These are phyloP conservation scores for Rousettus leschenaultii DNA, from an alignment of 2,113 vertebrate species.

Conservation along the genomic window DNA sequence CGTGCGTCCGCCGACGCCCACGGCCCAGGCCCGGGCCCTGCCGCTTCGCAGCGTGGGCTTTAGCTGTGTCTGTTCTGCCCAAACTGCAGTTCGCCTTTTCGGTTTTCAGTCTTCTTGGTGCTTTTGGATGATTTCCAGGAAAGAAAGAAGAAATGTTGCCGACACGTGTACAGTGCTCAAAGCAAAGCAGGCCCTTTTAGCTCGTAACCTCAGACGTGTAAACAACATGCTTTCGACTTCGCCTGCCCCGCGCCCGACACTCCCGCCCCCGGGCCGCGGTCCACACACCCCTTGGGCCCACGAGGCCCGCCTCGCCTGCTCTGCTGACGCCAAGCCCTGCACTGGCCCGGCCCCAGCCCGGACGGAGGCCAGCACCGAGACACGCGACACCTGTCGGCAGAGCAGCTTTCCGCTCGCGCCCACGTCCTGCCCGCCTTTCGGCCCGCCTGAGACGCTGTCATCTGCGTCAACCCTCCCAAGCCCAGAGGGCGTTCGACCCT, in stretches of 20 bases:
- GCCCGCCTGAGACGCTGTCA: too few species aligned
- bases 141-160: background rate
- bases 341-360: background rate
- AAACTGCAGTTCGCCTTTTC: background rate
- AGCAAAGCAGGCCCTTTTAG: background rate
- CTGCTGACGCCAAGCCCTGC: background rate
- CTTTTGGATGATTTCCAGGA: background rate
- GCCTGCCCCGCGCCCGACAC: background rate
- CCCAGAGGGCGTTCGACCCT: accelerated
- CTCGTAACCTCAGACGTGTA: background rate
- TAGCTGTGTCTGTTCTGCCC: background rate
- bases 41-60: background rate
- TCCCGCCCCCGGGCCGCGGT: too few species aligned
- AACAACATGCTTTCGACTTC: background rate
- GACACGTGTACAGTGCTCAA: background rate
- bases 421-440: background rate
- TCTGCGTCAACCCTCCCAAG: too few species aligned
- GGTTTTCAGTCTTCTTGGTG: background rate
- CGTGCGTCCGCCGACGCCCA: too few species aligned
- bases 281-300: too few species aligned
- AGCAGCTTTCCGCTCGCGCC: too few species aligned
- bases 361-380: too few species aligned
- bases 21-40: accelerated
- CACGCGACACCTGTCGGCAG: accelerated
- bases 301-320: background rate